Conservation (phyloP, 2,888 invertebrate species). For the Phrixothrix hirtus region DNA sequence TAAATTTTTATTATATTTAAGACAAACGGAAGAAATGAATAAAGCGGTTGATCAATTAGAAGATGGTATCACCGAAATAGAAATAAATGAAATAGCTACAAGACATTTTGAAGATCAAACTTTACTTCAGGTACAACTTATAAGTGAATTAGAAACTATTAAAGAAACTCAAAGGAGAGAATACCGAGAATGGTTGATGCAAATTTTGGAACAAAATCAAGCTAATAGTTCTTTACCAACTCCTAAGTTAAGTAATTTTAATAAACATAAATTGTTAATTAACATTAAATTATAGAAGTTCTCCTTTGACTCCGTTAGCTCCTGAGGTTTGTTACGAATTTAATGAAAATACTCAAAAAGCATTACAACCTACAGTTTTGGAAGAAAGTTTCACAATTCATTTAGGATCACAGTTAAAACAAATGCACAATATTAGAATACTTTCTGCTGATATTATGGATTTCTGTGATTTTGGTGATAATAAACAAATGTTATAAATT, state of each 20-base stretch:
- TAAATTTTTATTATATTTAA: constrained; percentile 44
- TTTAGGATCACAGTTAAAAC: constrained; percentile 96
- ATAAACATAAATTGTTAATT: too few relatives aligned
- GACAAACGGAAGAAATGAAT: constrained; percentile 89
- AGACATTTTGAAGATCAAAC: constrained; percentile 83
- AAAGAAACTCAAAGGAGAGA: constrained; percentile 83
- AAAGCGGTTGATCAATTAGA: constrained; percentile 79
- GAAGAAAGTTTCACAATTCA: constrained; percentile 99
- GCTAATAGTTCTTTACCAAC: constrained; percentile 61
- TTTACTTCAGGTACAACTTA: constrained; percentile 82
- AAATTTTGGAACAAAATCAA: constrained; percentile 73
- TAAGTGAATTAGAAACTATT: constrained; percentile 81
- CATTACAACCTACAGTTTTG: constrained; percentile 51
- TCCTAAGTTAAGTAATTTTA: constrained; percentile 61
- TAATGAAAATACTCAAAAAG: constrained; percentile 23
- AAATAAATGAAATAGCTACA: constrained; percentile 83
- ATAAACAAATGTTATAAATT: constrained; percentile 31
- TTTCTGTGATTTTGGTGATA: constrained; percentile 64
- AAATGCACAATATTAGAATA: constrained; percentile 96
- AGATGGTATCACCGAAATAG: constrained; percentile 74
- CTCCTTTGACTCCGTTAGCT: constrained; percentile 56
- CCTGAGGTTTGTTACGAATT: constrained; percentile 17
- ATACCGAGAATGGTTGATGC: constrained; percentile 88
- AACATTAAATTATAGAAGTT: constrained; percentile 48
- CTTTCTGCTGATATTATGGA: constrained; percentile 83